Evolutionary conservation across 2,113 vertebrate genomes (phyloP).

Genomic region (Pteropus alecto): DNA sequence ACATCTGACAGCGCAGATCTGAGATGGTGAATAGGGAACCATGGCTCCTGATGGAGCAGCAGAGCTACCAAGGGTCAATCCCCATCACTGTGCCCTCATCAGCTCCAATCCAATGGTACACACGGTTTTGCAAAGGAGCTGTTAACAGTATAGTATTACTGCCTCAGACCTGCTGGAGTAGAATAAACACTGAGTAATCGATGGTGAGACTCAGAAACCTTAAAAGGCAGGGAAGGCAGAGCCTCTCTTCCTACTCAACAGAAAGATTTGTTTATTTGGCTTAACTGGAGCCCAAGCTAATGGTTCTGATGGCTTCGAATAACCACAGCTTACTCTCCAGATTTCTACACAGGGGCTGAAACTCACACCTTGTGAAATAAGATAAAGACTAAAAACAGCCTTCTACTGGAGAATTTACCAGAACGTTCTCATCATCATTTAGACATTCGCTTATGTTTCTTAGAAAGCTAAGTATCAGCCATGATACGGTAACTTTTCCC

Average conservation of each 20-base stretch:
- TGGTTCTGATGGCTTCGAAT: constrained; percentile 51
- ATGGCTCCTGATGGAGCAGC: not conserved
- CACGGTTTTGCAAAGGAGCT: constrained; percentile 14
- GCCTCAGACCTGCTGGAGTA: not conserved
- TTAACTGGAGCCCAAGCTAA: constrained; percentile 57
- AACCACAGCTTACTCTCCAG: constrained; percentile 10
- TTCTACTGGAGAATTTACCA: constrained; percentile 32
- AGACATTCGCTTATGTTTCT: constrained; percentile 46
- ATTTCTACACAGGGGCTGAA: not conserved
- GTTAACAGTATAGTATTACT: not conserved
- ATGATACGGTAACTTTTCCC: not conserved
- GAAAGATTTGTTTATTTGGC: constrained; percentile 64
- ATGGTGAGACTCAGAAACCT: constrained; percentile 19
- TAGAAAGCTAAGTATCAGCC: constrained; percentile 37
- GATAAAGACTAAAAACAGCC: not conserved
- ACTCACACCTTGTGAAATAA: constrained; percentile 38
- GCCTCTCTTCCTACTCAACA: constrained; percentile 3
- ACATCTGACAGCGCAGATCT: not conserved
- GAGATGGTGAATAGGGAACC: not conserved
- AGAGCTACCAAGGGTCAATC: not conserved
- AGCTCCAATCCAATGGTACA: not conserved
- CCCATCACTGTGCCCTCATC: not conserved
- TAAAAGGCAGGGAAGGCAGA: constrained; percentile 66
- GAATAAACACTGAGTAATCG: constrained; percentile 38
- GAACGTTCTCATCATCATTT: constrained; percentile 52